phyloP scores from a whole-genome alignment of 2,113 vertebrate species.

The Etheostoma spectabile region DNA sequence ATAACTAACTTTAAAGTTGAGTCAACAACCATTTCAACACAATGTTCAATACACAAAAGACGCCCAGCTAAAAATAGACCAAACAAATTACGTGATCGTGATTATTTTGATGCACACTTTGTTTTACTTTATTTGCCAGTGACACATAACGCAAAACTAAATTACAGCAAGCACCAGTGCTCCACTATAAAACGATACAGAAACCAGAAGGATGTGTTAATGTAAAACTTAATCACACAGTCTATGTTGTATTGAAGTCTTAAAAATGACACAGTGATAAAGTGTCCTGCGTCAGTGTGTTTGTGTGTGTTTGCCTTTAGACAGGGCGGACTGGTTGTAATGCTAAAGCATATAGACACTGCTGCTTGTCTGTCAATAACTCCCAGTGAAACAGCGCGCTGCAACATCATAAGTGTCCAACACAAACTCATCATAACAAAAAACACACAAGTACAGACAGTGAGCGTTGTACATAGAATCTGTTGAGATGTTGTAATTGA shows the following conservation, averaged over 20 bases:
- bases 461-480: background rate
- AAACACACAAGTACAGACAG: constrained; percentile 13
- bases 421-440: constrained; percentile 8
- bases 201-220: background rate
- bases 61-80: background rate
- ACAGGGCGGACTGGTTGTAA: constrained; percentile 47
- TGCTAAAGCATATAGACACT: constrained; percentile 63
- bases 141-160: background rate
- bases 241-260: background rate
- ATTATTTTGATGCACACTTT: background rate
- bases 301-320: constrained; percentile 55
- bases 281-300: background rate
- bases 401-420: constrained; percentile 8
- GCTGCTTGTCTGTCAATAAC: constrained; percentile 41
- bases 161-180: background rate
- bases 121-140: background rate
- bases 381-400: constrained; percentile 6
- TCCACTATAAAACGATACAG: background rate
- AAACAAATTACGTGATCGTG: too few relatives aligned
- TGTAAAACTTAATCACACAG: background rate
- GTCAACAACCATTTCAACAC: background rate
- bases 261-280: background rate
- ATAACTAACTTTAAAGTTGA: background rate
- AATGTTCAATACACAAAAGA: background rate
- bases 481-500: background rate